These are phyloP conservation scores for Gavialis gangeticus DNA, from an alignment of 2,113 vertebrate species.

Conservation along the genomic window DNA sequence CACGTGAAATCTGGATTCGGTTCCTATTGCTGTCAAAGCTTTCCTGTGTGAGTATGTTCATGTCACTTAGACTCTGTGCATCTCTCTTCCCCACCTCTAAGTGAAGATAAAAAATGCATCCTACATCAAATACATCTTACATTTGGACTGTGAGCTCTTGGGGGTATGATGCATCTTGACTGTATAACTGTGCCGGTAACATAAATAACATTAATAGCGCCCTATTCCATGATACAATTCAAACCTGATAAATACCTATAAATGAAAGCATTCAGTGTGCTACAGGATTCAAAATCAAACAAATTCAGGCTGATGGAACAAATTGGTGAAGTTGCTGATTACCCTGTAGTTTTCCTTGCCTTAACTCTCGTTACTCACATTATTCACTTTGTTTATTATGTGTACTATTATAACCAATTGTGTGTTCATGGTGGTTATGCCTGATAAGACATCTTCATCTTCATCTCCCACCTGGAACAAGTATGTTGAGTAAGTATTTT, in stretches of 20 bases:
- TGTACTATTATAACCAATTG: conserved; percentile 96
- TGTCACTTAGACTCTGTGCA: neutral
- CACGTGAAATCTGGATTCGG: neutral
- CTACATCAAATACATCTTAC: accelerated
- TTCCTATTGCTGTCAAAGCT: neutral
- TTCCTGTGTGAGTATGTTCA: neutral
- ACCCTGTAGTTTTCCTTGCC: conserved; percentile 68
- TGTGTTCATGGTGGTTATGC: conserved; percentile 90
- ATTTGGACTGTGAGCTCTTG: accelerated
- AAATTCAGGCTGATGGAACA: accelerated
- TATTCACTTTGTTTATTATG: conserved; percentile 94
- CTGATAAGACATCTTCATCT: conserved; percentile 31
- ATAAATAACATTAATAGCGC: accelerated
- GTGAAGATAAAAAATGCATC: neutral
- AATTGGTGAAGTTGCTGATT: neutral
- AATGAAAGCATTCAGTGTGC: neutral
- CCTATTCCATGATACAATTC: neutral
- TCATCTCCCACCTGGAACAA: conserved; percentile 80
- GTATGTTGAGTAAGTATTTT: conserved; percentile 91
- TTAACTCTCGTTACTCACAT: conserved; percentile 85
- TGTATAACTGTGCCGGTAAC: neutral
- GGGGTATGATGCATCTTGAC: neutral
- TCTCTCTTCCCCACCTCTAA: neutral
- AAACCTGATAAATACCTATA: neutral
- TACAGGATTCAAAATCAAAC: neutral